Evolutionary conservation across 2,888 invertebrate genomes (phyloP).

Genomic region (Tenthredo mesomela): DNA sequence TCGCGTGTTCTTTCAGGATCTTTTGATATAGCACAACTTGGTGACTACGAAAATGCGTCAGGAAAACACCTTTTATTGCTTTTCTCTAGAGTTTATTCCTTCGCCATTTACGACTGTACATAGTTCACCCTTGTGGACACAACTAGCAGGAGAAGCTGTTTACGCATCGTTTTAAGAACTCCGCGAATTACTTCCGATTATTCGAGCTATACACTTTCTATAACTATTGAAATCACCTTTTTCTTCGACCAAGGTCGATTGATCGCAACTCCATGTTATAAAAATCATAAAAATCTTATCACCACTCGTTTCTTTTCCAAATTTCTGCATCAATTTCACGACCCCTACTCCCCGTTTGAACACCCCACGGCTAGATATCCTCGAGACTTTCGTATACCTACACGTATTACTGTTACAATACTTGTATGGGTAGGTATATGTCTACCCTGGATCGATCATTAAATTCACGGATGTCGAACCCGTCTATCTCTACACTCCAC

Average conservation of each 20-base stretch:
- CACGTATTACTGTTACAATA: background rate
- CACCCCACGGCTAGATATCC: background rate
- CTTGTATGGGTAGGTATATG: background rate
- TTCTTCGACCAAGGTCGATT: background rate
- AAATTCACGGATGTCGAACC: slow-evolving; percentile 20
- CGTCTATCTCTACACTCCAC: slow-evolving; percentile 2
- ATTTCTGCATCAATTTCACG: background rate
- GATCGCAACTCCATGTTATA: background rate
- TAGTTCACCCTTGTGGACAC: background rate
- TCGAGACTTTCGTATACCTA: background rate
- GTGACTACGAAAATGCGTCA: background rate
- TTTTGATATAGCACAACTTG: background rate
- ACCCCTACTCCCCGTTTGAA: background rate
- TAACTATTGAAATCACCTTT: background rate
- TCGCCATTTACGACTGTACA: slow-evolving; percentile 15
- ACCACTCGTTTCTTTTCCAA: background rate
- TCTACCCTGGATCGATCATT: slow-evolving; percentile 15
- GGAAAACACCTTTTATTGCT: slow-evolving; percentile 1
- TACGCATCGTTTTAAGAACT: background rate
- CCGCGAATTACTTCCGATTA: background rate
- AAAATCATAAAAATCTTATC: background rate
- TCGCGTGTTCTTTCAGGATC: background rate
- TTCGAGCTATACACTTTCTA: background rate
- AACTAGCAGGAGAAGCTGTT: background rate
- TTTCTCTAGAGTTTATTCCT: background rate